These are phyloP conservation scores for Tinea semifulvella DNA, from an alignment of 2,888 invertebrate genomes.

Conservation along the genomic window DNA sequence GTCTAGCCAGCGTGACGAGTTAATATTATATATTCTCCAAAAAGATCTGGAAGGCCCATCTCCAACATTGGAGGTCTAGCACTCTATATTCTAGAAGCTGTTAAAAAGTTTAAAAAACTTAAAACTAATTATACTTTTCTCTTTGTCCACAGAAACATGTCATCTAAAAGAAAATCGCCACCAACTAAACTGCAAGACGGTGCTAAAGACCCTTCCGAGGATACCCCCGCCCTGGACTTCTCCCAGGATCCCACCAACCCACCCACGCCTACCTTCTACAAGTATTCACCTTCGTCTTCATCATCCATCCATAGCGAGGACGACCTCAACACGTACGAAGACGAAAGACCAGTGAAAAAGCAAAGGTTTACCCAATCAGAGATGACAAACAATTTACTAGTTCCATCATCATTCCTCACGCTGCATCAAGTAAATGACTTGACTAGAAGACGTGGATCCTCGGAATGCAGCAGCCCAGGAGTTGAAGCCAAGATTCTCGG, in stretches of 20 bases:
- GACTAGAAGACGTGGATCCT: constrained; percentile 63
- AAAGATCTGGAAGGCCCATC: too few species aligned
- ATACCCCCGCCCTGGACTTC: constrained; percentile 63
- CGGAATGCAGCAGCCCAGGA: constrained; percentile 78
- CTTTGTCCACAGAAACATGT: constrained; percentile 84
- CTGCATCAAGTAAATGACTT: constrained; percentile 67
- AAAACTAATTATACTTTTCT: constrained; percentile 31
- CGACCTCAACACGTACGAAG: constrained; percentile 68
- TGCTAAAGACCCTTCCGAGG: constrained; percentile 53
- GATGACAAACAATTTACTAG: constrained; percentile 70
- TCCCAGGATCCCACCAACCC: constrained; percentile 28
- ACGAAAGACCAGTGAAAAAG: constrained; percentile 69
- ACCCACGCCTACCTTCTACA: constrained; percentile 49
- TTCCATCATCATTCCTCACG: constrained; percentile 60
- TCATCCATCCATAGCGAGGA: constrained; percentile 61
- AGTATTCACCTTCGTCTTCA: constrained; percentile 57
- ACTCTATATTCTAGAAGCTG: too few species aligned
- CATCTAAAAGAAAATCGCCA: constrained; percentile 96
- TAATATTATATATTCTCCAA: too few species aligned
- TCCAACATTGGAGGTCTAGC: too few species aligned
- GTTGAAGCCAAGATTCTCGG: constrained; percentile 72
- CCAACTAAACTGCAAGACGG: constrained; percentile 91
- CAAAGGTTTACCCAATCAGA: constrained; percentile 69
- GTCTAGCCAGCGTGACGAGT: too few species aligned
- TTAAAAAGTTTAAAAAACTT: too few species aligned